These are phyloP conservation scores for Puntigrus tetrazona DNA, from an alignment of 2,113 vertebrate genomes.

Conservation along the genomic window DNA sequence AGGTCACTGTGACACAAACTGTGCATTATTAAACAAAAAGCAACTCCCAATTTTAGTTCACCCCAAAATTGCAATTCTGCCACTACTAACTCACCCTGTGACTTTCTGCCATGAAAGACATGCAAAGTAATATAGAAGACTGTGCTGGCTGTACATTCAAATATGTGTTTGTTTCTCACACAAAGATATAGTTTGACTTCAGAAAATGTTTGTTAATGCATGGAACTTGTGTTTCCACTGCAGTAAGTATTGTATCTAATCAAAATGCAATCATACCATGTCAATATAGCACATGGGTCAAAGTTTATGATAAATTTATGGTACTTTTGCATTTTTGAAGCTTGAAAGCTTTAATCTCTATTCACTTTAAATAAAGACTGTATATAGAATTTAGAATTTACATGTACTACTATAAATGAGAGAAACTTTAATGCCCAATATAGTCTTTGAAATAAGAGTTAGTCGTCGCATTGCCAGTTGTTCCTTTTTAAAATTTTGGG, in stretches of 20 bases:
- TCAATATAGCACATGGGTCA: not conserved
- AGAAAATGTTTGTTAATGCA: not conserved
- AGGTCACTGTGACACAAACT: constrained; percentile 49
- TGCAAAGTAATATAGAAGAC: not conserved
- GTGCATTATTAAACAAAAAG: constrained; percentile 33
- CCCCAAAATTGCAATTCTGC: not conserved
- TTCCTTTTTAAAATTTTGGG: too few species aligned
- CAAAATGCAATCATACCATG: too few species aligned
- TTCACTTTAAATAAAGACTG: not conserved
- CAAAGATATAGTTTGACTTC: not conserved
- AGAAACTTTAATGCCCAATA: not conserved
- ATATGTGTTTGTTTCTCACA: not conserved
- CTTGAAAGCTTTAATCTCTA: too few species aligned
- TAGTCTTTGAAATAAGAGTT: not conserved
- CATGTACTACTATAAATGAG: not conserved
- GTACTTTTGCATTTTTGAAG: not conserved
- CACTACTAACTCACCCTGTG: not conserved
- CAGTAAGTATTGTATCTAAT: too few species aligned
- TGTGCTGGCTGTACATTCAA: not conserved
- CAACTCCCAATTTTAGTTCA: not conserved
- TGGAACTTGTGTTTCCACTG: too few species aligned
- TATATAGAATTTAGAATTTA: too few species aligned
- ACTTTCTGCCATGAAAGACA: not conserved
- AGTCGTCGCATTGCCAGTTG: too few species aligned
- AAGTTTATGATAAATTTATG: not conserved